phyloP scores from a whole-genome alignment of 1,140 invertebrate genomes.

The Streblospio benedicti region DNA sequence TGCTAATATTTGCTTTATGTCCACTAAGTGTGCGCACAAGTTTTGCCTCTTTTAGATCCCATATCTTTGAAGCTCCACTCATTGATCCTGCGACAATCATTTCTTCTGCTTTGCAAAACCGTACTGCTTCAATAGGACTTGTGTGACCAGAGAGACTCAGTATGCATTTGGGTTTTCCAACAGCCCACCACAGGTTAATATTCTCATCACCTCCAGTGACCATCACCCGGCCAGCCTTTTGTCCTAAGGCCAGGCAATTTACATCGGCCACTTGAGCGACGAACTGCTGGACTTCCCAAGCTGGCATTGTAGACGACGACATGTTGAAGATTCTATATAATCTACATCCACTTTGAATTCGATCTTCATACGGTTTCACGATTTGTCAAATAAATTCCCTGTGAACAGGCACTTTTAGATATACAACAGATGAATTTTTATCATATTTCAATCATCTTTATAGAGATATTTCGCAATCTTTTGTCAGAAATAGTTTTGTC shows the following conservation, averaged over 20 bases:
- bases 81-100: conserved; percentile 88
- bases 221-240: conserved; percentile 82
- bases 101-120: conserved; percentile 88
- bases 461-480: too few relatives aligned
- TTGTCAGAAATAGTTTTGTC: too few relatives aligned
- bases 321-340: too few relatives aligned
- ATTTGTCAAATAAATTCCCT: too few relatives aligned
- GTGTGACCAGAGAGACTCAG: conserved; percentile 85
- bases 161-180: conserved; percentile 90
- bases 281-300: too few relatives aligned
- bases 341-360: too few relatives aligned
- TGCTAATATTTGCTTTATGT: conserved; percentile 79
- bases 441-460: too few relatives aligned
- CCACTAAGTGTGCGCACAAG: conserved; percentile 84
- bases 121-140: conserved; percentile 84
- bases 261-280: conserved; percentile 78
- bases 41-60: conserved; percentile 91
- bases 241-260: conserved; percentile 79
- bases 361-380: too few relatives aligned
- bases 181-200: conserved; percentile 94
- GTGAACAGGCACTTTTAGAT: too few relatives aligned
- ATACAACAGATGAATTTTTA: too few relatives aligned
- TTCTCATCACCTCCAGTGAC: conserved; percentile 95
- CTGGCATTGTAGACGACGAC: too few relatives aligned
- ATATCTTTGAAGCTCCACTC: conserved; percentile 86